Evolutionary conservation across 2,113 vertebrate species (phyloP), one percentile per base, ranked within the genome.

Genomic region (Tragelaphus imberbis): DNA sequence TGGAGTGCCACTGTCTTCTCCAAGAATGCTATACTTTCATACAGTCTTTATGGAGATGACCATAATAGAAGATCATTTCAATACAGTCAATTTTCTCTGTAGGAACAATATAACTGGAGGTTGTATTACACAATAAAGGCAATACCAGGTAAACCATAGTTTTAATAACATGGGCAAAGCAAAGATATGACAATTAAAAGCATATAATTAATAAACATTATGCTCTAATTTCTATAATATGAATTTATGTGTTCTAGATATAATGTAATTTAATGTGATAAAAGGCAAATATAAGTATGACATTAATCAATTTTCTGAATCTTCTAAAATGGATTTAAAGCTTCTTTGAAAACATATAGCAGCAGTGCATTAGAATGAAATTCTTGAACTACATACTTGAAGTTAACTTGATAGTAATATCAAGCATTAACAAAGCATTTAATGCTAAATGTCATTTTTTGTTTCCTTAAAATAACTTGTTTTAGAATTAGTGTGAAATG

Each of bases 401-500:
- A 91, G n/a, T 87, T 56, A 94, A 47, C 79, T 58, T 87, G 27
- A 95, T 59, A 97, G 40, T 61, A 79, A 49, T 89, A 58, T 40
- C 23, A 84, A 79, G 28, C 23, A 94, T 65, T 82, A 89, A 56
- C 6, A 82, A 87, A 91, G 19, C 23, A 94, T 65, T 82, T 93
- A 88, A 27, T 19, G 17, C 17, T 88, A 91, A 84, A 93, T 93
- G 21, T 51, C 30, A 58, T 91, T 63, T 75, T 90, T 84, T 91
- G 53, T 61, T 87, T 84, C 15, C 51, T 94, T 58, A 91, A 19
- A 79, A 84, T 77, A 95, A 71, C 56, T 90, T 95, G 55, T 56
- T 95, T 98, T 92, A 59, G 71, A 88, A 94, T 87, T 87, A 53
- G 11, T 84, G 33, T 77, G 88, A 30, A 82, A 36, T 90, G 2